Conservation (phyloP, 2,113 vertebrate species). For the Canis aureus region DNA sequence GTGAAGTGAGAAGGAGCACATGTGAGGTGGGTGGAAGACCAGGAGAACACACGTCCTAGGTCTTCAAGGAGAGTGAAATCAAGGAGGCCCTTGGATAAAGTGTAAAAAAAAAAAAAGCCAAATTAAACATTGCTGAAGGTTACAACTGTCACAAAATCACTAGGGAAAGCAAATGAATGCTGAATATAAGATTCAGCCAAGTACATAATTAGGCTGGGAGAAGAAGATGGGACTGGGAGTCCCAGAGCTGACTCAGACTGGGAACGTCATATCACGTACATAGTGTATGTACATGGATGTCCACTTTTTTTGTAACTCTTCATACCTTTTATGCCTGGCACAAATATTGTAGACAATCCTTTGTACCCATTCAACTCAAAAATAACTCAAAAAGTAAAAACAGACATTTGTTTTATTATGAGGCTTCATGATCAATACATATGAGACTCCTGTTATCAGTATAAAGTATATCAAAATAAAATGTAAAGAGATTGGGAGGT, state of each 20-base stretch:
- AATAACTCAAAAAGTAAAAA: background rate
- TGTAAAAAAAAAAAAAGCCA: background rate
- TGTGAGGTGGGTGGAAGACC: background rate
- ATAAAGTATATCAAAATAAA: background rate
- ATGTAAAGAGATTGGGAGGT: background rate
- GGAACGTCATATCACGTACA: rapidly evolving
- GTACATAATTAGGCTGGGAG: background rate
- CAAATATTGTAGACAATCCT: background rate
- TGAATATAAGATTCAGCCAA: background rate
- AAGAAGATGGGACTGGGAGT: background rate
- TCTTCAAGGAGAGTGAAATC: background rate
- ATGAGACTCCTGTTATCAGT: background rate
- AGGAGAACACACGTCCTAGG: too few relatives aligned
- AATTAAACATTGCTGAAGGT: background rate
- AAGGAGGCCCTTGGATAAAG: background rate
- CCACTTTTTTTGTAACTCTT: background rate
- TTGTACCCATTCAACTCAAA: background rate
- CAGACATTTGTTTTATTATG: background rate
- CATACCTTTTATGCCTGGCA: background rate
- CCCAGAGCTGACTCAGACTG: background rate
- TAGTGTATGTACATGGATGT: rapidly evolving
- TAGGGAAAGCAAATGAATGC: background rate
- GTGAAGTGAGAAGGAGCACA: background rate
- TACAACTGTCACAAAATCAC: too few relatives aligned
- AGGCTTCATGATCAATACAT: background rate